Percentiles rank a stretch among this genome's conserved stretches.
phyloP scores from a whole-genome alignment of 1,140 invertebrate species.

The Dolichoris vasculosae region DNA sequence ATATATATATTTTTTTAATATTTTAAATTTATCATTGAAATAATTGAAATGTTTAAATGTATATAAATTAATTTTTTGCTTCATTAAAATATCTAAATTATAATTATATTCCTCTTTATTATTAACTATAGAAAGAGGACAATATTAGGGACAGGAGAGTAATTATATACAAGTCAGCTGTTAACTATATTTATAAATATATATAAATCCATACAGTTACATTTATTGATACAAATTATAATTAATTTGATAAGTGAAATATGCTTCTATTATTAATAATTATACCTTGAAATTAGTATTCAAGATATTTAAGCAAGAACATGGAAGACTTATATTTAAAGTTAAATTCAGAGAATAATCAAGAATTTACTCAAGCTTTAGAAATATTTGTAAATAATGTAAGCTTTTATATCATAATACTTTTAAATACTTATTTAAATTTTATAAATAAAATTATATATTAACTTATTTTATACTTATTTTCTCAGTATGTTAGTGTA shows the following conservation, averaged over 20 bases:
- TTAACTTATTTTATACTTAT: constrained; percentile 46
- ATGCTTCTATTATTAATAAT: neutral
- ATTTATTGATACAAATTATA: neutral
- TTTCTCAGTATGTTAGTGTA: constrained; percentile 71
- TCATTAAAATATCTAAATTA: neutral
- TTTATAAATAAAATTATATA: constrained; percentile 19
- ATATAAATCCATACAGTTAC: neutral
- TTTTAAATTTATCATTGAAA: neutral
- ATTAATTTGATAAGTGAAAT: neutral
- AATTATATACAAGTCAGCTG: neutral
- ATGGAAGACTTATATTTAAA: constrained; percentile 59
- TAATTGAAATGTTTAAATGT: neutral
- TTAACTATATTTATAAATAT: neutral
- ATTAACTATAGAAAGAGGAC: neutral
- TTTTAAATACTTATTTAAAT: constrained; percentile 27
- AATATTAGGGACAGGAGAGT: neutral
- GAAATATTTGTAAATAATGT: constrained; percentile 63
- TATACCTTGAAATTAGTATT: neutral
- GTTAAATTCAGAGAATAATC: constrained; percentile 56
- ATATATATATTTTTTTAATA: neutral
- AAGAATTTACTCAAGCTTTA: constrained; percentile 60
- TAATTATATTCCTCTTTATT: neutral
- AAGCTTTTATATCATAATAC: constrained; percentile 51
- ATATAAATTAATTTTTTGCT: neutral
- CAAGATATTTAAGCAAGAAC: constrained; percentile 31